These are phyloP conservation scores for Scolopax mira DNA, from an alignment of 2,113 vertebrate genomes.

Conservation along the genomic window DNA sequence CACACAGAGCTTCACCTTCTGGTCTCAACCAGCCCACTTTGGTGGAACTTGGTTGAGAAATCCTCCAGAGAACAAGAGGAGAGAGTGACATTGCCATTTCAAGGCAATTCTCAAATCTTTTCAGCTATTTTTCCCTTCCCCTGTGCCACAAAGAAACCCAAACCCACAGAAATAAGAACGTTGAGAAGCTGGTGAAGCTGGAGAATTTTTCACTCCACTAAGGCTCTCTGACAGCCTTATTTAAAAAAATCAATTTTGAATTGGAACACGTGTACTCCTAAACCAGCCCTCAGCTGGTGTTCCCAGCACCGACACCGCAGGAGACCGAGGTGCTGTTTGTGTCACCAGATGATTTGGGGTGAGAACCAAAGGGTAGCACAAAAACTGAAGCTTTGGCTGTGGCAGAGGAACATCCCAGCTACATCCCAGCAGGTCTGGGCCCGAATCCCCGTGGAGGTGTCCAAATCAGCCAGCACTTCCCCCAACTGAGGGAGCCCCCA, in stretches of 20 bases:
- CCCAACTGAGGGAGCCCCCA: fast-evolving
- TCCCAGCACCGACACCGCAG: background rate
- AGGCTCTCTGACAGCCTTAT: background rate
- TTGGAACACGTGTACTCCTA: fast-evolving
- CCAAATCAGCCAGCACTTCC: fast-evolving
- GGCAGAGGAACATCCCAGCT: background rate
- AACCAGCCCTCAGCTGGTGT: fast-evolving
- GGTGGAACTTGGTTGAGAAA: background rate
- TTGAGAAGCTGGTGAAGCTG: background rate
- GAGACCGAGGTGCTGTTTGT: background rate
- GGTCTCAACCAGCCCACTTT: background rate
- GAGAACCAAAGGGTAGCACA: fast-evolving
- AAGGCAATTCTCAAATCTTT: background rate
- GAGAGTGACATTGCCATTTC: fast-evolving
- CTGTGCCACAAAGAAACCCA: background rate
- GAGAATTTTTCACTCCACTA: background rate
- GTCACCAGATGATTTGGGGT: background rate
- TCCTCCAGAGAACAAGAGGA: background rate
- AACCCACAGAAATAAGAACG: background rate
- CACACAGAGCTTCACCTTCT: background rate
- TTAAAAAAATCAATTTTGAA: background rate
- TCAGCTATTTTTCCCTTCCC: background rate
- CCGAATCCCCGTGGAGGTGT: background rate
- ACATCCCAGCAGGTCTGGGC: too few species aligned
- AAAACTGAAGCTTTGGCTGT: background rate